Evolutionary conservation across 2,797 vertebrate genomes (phyloP).

Genomic region (Ptychadena robeensis): DNA sequence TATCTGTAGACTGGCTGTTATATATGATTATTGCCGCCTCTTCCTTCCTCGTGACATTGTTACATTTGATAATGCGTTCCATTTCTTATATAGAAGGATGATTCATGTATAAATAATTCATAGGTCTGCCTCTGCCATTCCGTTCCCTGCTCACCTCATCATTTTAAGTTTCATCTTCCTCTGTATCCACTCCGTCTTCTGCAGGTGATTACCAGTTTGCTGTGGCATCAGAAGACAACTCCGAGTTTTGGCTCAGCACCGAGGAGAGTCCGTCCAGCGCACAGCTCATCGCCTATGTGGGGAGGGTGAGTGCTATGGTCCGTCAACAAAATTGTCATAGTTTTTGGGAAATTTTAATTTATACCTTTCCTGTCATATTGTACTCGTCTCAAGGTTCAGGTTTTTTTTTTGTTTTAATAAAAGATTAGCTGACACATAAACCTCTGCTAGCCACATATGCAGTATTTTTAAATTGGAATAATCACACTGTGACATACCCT

Average conservation of each 20-base stretch:
- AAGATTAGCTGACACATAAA: neutral
- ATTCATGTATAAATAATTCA: neutral
- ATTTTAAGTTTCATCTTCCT: neutral
- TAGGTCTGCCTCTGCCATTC: neutral
- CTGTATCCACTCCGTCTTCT: neutral
- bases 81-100: neutral
- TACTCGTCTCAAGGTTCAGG: neutral
- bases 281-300: conserved; percentile 88
- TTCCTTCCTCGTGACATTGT: neutral
- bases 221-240: conserved; percentile 96
- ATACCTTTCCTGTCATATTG: neutral
- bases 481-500: too few relatives aligned
- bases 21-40: neutral
- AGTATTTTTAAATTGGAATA: too few relatives aligned
- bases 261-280: conserved; percentile 89
- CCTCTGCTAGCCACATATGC: too few relatives aligned
- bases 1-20: neutral
- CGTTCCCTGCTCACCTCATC: neutral
- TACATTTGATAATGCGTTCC: neutral
- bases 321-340: neutral
- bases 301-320: conserved; percentile 78
- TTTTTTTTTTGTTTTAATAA: neutral
- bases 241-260: conserved; percentile 94
- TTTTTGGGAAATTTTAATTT: neutral
- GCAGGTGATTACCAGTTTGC: conserved; percentile 97